Base-by-base conservation (phyloP, 2,113 vertebrate species). In the Xyliphius kryptos region DNA sequence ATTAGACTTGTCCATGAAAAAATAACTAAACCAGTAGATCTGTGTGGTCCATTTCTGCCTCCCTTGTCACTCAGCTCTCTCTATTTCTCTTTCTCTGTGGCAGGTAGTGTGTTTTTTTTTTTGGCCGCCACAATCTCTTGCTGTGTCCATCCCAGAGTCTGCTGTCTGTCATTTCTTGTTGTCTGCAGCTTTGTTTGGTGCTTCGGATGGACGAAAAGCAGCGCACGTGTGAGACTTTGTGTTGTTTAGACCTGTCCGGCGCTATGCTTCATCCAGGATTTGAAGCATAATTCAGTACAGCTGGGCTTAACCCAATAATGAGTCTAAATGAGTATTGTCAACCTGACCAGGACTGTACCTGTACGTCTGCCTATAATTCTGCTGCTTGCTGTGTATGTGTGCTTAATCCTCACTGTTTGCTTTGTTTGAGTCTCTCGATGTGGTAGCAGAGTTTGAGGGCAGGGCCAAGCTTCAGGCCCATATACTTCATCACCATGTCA, bases 101-200 rank as follows among this genome's bases (percentile, higher is more conserved):
- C 44, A 56, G 53, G 53, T 65, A 56, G 63, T 56, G 63, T 56
- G 53, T 56, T 17, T 44, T 37, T 22, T 15, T 21, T 56, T 65
- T 48, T 65, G 48, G 63, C 63, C 56, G 53, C 44, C 53, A 10
- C 1, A 51, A 26, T 43, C 21, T 9, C n/a, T 50, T 12, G 14
- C 38, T 17, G 19, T 40, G 38, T 56, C 56, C 56, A 26, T 52
- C 60, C 48, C 49, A n/a, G 52, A 21, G n/a, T n/a, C n/a, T n/a
- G n/a, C n/a, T n/a, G n/a, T n/a, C n/a, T n/a, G n/a, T n/a, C n/a
- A n/a, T n/a, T n/a, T n/a, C n/a, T n/a, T n/a, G n/a, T n/a, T n/a
- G 16, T 43, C 15, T 47, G 36, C 16, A 11, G 46, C 20, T n/a
- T 13, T 22, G 53, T 21, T 65, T 6, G 52, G 40, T 37, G 15